Percentiles rank a stretch among this genome's conserved stretches.
Evolutionary conservation across 2,797 vertebrate genomes (phyloP).

Genomic region (Glyptemys insculpta): DNA sequence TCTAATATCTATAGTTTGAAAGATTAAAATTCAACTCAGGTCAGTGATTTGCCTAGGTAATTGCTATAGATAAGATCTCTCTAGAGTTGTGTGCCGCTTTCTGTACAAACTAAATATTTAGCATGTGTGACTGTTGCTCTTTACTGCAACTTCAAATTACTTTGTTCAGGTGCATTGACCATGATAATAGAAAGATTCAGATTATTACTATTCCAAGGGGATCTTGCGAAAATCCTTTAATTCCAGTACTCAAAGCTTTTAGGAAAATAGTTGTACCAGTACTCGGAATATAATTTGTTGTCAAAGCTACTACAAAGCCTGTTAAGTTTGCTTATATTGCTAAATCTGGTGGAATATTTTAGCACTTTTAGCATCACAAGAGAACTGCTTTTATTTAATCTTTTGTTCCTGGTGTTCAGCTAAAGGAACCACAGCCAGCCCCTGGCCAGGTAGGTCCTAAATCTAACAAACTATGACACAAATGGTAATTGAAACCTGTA

Average conservation of each 20-base stretch:
- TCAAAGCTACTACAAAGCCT: constrained; percentile 18
- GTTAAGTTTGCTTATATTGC: constrained; percentile 39
- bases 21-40: constrained; percentile 5
- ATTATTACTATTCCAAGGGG: constrained; percentile 34
- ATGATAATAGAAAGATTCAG: constrained; percentile 30
- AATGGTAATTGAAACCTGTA: background rate
- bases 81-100: constrained; percentile 8
- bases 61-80: background rate
- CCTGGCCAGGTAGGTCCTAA: constrained; percentile 1
- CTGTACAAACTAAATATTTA: background rate
- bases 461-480: constrained; percentile 26
- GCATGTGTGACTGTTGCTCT: background rate
- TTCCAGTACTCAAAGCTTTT: background rate
- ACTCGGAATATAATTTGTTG: constrained; percentile 33
- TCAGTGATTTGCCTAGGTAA: background rate
- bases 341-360: background rate
- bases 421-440: background rate
- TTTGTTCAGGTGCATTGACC: constrained; percentile 44
- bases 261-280: constrained; percentile 39
- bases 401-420: constrained; percentile 1
- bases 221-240: constrained; percentile 35
- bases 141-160: constrained; percentile 50
- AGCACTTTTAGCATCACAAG: constrained; percentile 4
- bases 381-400: constrained; percentile 30
- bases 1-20: constrained; percentile 3